Conservation (phyloP, 2,888 invertebrate species). For the Julus scanicus region DNA sequence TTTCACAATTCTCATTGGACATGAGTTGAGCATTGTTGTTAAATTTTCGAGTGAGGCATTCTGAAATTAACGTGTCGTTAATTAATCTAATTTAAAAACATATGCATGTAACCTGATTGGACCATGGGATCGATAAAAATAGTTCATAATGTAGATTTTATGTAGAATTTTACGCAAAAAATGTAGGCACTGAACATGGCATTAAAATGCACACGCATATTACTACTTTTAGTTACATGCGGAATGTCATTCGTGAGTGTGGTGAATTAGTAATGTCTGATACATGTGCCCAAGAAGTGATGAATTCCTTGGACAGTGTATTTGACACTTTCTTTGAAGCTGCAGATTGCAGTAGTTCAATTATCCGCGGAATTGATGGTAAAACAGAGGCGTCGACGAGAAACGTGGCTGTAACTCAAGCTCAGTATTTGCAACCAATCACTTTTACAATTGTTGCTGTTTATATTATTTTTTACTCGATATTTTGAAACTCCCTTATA, state of each 20-base stretch:
- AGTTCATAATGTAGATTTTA: too few species aligned
- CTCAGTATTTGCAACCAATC: neutral
- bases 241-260: constrained; percentile 43
- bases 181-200: neutral
- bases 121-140: too few species aligned
- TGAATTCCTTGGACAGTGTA: neutral
- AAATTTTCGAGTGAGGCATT: too few species aligned
- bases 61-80: too few species aligned
- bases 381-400: neutral
- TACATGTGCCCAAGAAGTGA: constrained; percentile 32
- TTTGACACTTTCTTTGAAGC: constrained; percentile 23
- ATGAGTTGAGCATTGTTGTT: too few species aligned
- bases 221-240: constrained; percentile 29
- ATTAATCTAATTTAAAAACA: too few species aligned
- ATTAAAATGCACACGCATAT: neutral
- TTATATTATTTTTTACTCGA: neutral
- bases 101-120: too few species aligned
- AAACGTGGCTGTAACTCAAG: neutral
- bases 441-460: neutral
- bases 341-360: neutral
- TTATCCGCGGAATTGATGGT: neutral
- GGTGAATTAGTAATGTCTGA: constrained; percentile 13
- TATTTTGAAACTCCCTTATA: neutral
- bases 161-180: too few species aligned
- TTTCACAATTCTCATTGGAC: too few species aligned